Evolutionary conservation across 1,140 invertebrate species (phyloP), one percentile per base, ranked within the genome.

Genomic region (Drosophila sechellia): DNA sequence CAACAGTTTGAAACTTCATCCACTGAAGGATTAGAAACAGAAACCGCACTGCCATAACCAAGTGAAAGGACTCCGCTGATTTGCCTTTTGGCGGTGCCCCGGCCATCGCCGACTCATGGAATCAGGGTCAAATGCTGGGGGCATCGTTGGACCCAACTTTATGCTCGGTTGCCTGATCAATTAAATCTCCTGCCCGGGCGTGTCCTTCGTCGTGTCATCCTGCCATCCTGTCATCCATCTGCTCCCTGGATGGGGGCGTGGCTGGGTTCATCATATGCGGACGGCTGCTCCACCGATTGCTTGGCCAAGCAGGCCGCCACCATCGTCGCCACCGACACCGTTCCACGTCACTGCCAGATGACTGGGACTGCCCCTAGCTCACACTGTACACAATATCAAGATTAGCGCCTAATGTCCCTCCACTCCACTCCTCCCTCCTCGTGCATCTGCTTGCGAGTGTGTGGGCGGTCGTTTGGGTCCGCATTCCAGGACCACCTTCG

Each of bases 91-190:
- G 35, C 17, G 65, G n/a, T 39, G 27, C 5, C n/a, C 11, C 46
- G 12, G 57, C 43, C 35, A 31, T 61, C 85, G 70, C 81, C 77
- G 76, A 90, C 64, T 83, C 78, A 72, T 77, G 70, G 76, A 81
- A 77, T 87, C 73, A 77, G 79, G 48, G 66, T 85, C 77, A 89
- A 79, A 80, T 76, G 60, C 58, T 78, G 71, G 75, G 71, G 72
- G 78, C 79, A 63, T 84, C 66, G 78, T 66, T 76, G 69, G 49
- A 50, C 60, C 63, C 63, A 61, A 70, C 49, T 74, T 90, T 79
- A 83, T 90, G 87, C 77, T 83, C 55, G 71, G 80, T 83, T 56
- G 71, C 70, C 73, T 71, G 79, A 79, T 90, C 90, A 91, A 87
- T 90, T 91, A 90, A 90, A 83, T 86, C 81, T 81, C 78, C 65